A percentile compares a stretch with the other conserved stretches of the same genome.
Evolutionary conservation across 2,888 invertebrate genomes (phyloP).

Genomic region (Steinernema scapterisci): DNA sequence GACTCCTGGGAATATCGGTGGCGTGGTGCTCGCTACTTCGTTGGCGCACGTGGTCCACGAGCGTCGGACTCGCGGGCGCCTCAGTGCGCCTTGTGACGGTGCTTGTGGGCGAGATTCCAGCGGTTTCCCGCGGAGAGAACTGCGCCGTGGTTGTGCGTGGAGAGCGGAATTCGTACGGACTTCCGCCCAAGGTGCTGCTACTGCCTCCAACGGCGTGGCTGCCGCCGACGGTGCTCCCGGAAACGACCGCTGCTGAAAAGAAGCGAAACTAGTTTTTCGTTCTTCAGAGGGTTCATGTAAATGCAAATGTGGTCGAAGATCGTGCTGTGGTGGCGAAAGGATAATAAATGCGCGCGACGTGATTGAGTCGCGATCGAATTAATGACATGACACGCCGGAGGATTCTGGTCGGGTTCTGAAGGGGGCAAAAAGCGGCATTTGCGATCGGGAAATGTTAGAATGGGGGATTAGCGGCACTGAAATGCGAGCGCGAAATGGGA

Average conservation of each 20-base stretch:
- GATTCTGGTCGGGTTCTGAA: too few species aligned
- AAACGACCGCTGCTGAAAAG: slow-evolving; percentile 27
- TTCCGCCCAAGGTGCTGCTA: not conserved
- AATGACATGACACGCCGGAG: not conserved
- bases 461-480: too few species aligned
- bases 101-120: slow-evolving; percentile 44
- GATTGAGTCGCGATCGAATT: slow-evolving; percentile 4
- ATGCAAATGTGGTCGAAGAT: slow-evolving; percentile 2
- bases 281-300: not conserved
- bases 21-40: slow-evolving; percentile 33
- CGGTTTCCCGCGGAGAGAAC: slow-evolving; percentile 11
- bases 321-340: not conserved
- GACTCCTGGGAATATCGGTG: not conserved
- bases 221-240: slow-evolving; percentile 19
- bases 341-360: not conserved
- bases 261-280: not conserved
- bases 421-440: too few species aligned
- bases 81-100: not conserved
- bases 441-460: too few species aligned
- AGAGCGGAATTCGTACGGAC: slow-evolving; percentile 20
- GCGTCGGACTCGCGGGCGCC: slow-evolving; percentile 29
- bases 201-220: not conserved
- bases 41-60: slow-evolving; percentile 40
- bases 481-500: too few species aligned
- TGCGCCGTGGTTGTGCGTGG: not conserved